Percentiles rank a stretch among this genome's conserved stretches.
Evolutionary conservation across 2,797 vertebrate genomes (phyloP).

Genomic region (Neosilurus hyrtlii): DNA sequence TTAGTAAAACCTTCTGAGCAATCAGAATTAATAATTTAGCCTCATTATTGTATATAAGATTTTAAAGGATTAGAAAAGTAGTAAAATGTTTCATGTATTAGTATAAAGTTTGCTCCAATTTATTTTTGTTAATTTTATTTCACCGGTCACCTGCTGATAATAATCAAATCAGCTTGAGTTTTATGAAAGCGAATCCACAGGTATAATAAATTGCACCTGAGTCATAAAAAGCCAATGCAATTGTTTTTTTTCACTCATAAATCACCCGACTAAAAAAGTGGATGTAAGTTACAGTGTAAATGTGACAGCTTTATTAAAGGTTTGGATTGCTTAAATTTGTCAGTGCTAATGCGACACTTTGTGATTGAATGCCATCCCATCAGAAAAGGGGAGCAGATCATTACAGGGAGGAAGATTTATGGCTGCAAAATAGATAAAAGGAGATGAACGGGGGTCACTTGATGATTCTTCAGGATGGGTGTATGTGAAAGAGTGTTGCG

Average conservation of each 20-base stretch:
- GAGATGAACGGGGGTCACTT: conserved; percentile 15
- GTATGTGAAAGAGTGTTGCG: neutral
- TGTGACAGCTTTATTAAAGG: conserved; percentile 61
- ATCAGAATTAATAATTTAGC: neutral
- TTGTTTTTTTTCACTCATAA: conserved; percentile 46
- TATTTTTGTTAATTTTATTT: too few species aligned
- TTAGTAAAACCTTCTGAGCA: neutral
- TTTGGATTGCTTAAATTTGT: conserved; percentile 58
- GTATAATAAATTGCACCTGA: conserved; percentile 27
- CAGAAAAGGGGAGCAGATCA: conserved; percentile 37
- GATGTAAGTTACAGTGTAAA: conserved; percentile 43
- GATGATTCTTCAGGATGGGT: neutral
- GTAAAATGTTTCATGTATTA: neutral
- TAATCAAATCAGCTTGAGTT: neutral
- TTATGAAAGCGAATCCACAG: neutral
- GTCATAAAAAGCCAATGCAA: conserved; percentile 29
- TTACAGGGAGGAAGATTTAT: conserved; percentile 32
- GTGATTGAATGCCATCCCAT: conserved; percentile 47
- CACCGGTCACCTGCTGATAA: neutral
- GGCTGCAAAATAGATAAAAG: conserved; percentile 27
- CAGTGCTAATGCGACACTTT: conserved; percentile 53
- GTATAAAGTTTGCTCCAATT: neutral
- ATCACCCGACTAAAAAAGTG: conserved; percentile 51
- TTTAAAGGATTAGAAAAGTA: neutral
- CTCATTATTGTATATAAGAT: neutral